Conservation (phyloP, 1,140 invertebrate species). For the Eufriesea mexicana region DNA sequence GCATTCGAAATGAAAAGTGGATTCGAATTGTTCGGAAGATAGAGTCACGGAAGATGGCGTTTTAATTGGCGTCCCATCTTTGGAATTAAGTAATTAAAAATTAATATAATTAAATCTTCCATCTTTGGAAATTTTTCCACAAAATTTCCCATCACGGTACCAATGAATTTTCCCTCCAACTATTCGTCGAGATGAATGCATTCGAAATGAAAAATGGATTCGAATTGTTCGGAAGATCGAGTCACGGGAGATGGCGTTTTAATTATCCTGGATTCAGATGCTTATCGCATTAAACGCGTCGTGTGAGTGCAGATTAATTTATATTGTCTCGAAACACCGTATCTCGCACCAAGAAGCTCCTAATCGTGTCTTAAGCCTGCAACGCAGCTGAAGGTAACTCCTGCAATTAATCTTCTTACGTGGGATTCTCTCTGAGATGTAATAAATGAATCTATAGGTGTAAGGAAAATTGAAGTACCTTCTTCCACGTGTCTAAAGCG, state of each 20-base stretch:
- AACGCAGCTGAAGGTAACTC: not conserved
- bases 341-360: not conserved
- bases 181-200: too few relatives aligned
- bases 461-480: not conserved
- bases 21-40: too few relatives aligned
- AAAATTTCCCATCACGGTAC: too few relatives aligned
- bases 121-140: too few relatives aligned
- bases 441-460: not conserved
- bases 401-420: slow-evolving; percentile 1
- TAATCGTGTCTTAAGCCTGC: not conserved
- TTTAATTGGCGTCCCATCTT: too few relatives aligned
- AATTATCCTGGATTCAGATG: not conserved
- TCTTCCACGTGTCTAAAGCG: not conserved
- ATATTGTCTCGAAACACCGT: not conserved
- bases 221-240: too few relatives aligned
- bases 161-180: too few relatives aligned
- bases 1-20: too few relatives aligned
- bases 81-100: too few relatives aligned
- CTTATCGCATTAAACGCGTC: not conserved
- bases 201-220: too few relatives aligned
- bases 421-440: not conserved
- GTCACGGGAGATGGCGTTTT: too few relatives aligned
- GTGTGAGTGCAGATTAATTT: not conserved
- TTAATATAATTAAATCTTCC: not conserved
- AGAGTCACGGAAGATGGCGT: too few relatives aligned